Evolutionary conservation across 2,113 vertebrate species (phyloP).

Genomic region (Ochotona princeps): DNA sequence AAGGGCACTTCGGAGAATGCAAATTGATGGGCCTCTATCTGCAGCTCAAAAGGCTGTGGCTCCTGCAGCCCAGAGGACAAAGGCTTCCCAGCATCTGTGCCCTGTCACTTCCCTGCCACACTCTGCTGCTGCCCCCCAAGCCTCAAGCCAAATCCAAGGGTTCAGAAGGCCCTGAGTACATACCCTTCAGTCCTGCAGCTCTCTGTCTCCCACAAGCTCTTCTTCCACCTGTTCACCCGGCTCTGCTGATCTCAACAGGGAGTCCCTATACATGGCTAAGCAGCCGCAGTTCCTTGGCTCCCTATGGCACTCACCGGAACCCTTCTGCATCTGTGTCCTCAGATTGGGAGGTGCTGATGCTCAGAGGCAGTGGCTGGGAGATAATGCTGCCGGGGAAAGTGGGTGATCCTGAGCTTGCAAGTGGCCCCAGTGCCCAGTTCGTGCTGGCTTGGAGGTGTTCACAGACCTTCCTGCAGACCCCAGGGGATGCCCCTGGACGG

Average conservation of each 20-base stretch:
- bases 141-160: neutral
- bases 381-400: neutral
- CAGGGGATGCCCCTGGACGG: neutral
- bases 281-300: no score
- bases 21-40: neutral
- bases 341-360: neutral
- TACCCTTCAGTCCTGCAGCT: neutral
- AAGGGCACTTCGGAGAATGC: neutral
- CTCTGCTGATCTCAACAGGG: neutral
- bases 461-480: neutral
- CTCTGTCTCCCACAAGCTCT: rapidly evolving
- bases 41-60: neutral
- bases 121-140: neutral
- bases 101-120: rapidly evolving
- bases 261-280: no score
- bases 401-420: neutral
- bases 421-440: neutral
- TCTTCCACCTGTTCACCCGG: neutral
- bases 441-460: neutral
- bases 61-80: neutral
- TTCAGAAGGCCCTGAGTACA: neutral
- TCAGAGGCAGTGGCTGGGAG: neutral
- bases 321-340: neutral
- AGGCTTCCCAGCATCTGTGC: neutral
- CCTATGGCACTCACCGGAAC: no score